Percentiles rank a stretch among this genome's conserved stretches.
Evolutionary conservation across 23 tunicate species (phyloP).

Genomic region (Phallusia fumigata): DNA sequence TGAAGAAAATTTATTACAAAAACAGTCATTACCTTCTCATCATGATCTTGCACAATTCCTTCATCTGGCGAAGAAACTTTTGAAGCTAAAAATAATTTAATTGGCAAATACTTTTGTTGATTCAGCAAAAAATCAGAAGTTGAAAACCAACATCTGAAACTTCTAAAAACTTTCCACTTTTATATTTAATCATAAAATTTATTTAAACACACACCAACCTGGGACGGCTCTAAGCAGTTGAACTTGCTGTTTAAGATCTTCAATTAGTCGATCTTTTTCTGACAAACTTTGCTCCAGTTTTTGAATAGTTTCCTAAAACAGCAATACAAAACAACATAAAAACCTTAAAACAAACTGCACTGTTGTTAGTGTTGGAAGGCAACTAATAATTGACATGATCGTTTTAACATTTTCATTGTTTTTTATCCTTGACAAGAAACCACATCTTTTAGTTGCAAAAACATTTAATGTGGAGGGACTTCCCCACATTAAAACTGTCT

Average conservation of each 20-base stretch:
- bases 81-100: constrained; percentile 5
- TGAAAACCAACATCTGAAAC: not conserved
- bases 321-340: not conserved
- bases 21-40: constrained; percentile 18
- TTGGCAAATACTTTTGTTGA: not conserved
- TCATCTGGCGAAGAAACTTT: constrained; percentile 65
- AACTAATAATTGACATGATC: too few relatives aligned
- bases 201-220: too few relatives aligned
- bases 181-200: not conserved
- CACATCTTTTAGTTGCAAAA: too few relatives aligned
- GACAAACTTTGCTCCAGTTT: constrained; percentile 6
- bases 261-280: constrained; percentile 11
- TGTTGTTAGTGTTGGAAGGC: too few relatives aligned
- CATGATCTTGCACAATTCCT: constrained; percentile 69
- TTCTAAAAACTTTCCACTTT: not conserved
- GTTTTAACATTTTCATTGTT: too few relatives aligned
- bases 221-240: not conserved
- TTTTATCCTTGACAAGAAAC: too few relatives aligned
- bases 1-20: too few relatives aligned
- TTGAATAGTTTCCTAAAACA: not conserved
- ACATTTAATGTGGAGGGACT: too few relatives aligned
- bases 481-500: too few relatives aligned
- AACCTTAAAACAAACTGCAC: too few relatives aligned
- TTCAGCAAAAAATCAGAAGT: not conserved
- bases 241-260: constrained; percentile 2